Conservation (phyloP, 2,888 invertebrate genomes). For the Eutolmus rufibarbis region DNA sequence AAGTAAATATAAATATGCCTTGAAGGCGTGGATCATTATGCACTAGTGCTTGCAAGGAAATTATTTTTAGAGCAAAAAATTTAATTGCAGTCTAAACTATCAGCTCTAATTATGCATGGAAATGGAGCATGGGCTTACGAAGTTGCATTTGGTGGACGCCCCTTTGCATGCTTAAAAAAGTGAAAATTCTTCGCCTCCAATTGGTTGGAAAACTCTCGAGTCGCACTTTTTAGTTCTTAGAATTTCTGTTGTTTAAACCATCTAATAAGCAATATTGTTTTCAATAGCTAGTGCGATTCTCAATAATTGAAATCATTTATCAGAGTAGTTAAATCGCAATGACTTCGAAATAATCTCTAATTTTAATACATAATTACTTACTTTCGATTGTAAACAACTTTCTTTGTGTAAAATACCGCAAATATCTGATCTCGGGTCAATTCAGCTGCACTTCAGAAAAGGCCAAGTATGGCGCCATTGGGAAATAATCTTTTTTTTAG, state of each 20-base stretch:
- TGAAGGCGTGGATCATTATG: background rate
- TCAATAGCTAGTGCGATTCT: background rate
- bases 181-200: background rate
- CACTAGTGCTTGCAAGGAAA: background rate
- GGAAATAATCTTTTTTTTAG: background rate
- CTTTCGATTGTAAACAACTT: background rate
- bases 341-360: background rate
- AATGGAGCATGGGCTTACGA: background rate
- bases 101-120: conserved; percentile 6
- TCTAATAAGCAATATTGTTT: background rate
- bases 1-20: background rate
- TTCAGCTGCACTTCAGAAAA: background rate
- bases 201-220: background rate
- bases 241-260: background rate
- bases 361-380: background rate
- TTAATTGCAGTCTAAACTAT: background rate
- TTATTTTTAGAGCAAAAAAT: background rate
- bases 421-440: background rate
- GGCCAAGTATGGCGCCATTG: background rate
- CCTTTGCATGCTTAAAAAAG: background rate
- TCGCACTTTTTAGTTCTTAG: background rate
- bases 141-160: background rate
- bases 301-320: background rate
- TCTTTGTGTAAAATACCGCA: background rate
- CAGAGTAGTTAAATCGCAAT: background rate